Evolutionary conservation across 2,888 invertebrate genomes (phyloP).

Genomic region (Eremobia ochroleuca): DNA sequence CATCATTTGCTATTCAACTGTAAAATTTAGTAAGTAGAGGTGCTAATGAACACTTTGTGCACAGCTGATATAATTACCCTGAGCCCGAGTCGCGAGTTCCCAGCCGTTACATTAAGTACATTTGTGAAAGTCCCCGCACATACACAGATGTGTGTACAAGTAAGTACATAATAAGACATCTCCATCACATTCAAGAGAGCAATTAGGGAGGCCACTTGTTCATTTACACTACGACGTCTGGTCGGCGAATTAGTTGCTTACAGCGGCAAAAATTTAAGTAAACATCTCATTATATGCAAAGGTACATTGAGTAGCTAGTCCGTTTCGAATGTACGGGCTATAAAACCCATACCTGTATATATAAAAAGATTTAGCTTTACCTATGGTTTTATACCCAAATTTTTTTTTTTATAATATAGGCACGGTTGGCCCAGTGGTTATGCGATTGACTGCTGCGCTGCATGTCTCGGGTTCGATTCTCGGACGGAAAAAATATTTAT

Average conservation of each 20-base stretch:
- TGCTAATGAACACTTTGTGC: slow-evolving; percentile 66
- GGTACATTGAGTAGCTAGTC: neutral
- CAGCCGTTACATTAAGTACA: slow-evolving; percentile 60
- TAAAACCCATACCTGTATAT: neutral
- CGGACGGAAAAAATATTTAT: too few relatives aligned
- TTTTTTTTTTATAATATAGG: too few relatives aligned
- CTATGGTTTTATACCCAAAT: neutral
- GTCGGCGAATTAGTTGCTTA: slow-evolving; percentile 36
- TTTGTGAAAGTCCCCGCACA: slow-evolving; percentile 59
- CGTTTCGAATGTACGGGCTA: neutral
- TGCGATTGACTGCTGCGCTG: too few relatives aligned
- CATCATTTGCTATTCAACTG: slow-evolving; percentile 63
- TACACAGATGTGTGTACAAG: slow-evolving; percentile 33
- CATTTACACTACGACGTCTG: slow-evolving; percentile 41
- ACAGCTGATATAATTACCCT: slow-evolving; percentile 63
- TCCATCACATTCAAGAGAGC: slow-evolving; percentile 62
- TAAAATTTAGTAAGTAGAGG: slow-evolving; percentile 61
- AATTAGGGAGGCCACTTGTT: slow-evolving; percentile 54
- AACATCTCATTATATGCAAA: neutral
- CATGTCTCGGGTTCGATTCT: too few relatives aligned
- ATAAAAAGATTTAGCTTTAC: neutral
- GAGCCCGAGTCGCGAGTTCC: slow-evolving; percentile 52
- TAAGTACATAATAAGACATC: slow-evolving; percentile 55
- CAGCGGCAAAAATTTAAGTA: slow-evolving; percentile 27
- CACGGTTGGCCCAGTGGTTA: too few relatives aligned